Base-by-base conservation (phyloP, 2,888 invertebrate genomes). In the Macrophya alboannulata region DNA sequence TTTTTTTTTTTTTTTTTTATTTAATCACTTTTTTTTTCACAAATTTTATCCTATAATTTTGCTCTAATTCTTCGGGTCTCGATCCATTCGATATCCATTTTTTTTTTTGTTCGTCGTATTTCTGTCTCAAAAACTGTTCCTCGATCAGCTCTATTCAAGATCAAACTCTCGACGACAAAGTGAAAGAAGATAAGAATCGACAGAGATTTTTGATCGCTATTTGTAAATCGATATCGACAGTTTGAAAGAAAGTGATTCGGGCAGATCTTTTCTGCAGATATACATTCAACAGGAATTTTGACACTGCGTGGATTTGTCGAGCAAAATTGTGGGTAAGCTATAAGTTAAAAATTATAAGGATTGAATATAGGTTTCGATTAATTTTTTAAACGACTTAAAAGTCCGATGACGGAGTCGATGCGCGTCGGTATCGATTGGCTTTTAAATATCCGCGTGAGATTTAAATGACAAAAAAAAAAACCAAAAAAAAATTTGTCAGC, bases 1-100 rank as follows among this genome's bases (percentile, higher is more conserved):
- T 21, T 62, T 62, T 40, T 40, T 62, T 81, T 40, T 81, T 81
- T 62, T 81, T 40, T 43, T 62, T 81, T n/a, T 43, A 48, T 48
- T 48, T 48, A n/a, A n/a, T n/a, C n/a, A n/a, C n/a, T 48, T 76
- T 43, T 43, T 72, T 72, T 72, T 1, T 1, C 43, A 43, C 17
- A 43, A 43, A 31, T 77, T 55, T 77, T 1, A 10, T 31, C 17
- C 5, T 76, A 48, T 51, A 15, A 31, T 81, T 21, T 43, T 62
- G 5, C 25, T n/a, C 1, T 12, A 8, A 59, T 12, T 37, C n/a
- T 17, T 37, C 4, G 10, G 1, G 51, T 31, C 21, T 15, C 10
- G 4, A 10, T 43, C 51, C 31, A 9, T 72, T 43, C 43, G 21
- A 48, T 48, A 48, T 72, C n/a, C n/a, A 6, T n/a, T 72, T 43